phyloP scores from a whole-genome alignment of 1,140 invertebrate species.

The Neelides sp. region DNA sequence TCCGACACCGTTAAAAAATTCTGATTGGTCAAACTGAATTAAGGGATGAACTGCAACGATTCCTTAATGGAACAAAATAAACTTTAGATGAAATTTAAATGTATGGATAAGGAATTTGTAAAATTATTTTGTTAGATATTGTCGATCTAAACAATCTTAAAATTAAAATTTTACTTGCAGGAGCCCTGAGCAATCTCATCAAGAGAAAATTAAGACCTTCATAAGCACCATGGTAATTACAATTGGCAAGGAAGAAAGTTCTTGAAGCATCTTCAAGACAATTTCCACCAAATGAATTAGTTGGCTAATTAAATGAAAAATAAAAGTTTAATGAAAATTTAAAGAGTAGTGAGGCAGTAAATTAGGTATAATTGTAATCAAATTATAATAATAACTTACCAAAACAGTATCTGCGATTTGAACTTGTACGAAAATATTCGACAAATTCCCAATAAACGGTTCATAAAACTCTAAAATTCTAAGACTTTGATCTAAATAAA shows the following conservation, averaged over 20 bases:
- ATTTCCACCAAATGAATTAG: conserved; percentile 4
- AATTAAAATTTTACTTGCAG: background rate
- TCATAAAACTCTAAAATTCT: conserved; percentile 19
- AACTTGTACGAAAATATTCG: conserved; percentile 12
- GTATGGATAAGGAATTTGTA: background rate
- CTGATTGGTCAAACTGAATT: conserved; percentile 17
- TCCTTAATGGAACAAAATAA: background rate
- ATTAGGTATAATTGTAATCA: background rate
- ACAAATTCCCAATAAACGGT: conserved; percentile 12
- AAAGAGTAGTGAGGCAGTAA: background rate
- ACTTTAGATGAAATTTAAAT: too few relatives aligned
- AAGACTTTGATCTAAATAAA: conserved; percentile 19
- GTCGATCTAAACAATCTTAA: background rate
- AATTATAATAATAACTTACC: conserved; percentile 3
- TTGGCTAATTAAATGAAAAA: conserved; percentile 10
- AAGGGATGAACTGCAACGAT: conserved; percentile 7
- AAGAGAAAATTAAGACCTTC: conserved; percentile 17
- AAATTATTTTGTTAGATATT: background rate
- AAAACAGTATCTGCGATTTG: conserved; percentile 15
- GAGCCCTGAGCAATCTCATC: background rate
- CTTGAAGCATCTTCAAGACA: conserved; percentile 1
- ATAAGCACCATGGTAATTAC: conserved; percentile 16
- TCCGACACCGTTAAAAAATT: conserved; percentile 14
- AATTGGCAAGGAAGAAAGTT: conserved; percentile 13
- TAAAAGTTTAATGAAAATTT: background rate